These are phyloP conservation scores for human DNA, from an alignment of 2,113 vertebrate genomes.

Conservation along the genomic window GRCh38 chr9:111855001-111855500, in stretches of 20 bases:
- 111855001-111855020: conserved; percentile 46
- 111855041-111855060: background rate
- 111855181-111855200: background rate
- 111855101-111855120: conserved; percentile 24
- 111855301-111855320: background rate
- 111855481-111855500: background rate
- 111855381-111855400: background rate
- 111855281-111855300: background rate
- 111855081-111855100: conserved; percentile 12
- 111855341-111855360: background rate
- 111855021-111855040: conserved; percentile 1
- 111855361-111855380: background rate
- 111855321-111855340: background rate
- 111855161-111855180: background rate
- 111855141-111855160: background rate
- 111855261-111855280: background rate
- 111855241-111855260: background rate
- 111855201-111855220: background rate
- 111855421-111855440: background rate
- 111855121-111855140: background rate
- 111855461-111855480: background rate
- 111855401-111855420: background rate
- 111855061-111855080: background rate
- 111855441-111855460: background rate
- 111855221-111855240: background rate